Percentiles rank a stretch among this genome's conserved stretches.
phyloP scores from a whole-genome alignment of 2,888 invertebrate species.

The Protophormia terraenovae region DNA sequence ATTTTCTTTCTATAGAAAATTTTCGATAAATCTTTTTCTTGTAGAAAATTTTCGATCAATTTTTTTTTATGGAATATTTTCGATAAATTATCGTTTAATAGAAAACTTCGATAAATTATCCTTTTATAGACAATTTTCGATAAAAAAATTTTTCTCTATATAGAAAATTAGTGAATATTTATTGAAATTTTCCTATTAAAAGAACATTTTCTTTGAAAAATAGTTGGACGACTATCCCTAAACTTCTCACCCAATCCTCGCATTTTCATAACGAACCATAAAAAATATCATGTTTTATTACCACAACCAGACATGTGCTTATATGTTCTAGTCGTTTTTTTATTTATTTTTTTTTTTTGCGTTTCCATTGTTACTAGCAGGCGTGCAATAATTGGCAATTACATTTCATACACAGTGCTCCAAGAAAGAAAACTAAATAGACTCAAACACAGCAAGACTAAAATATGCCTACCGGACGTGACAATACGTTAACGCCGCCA shows the following conservation, averaged over 20 bases:
- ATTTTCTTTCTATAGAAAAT: too few relatives aligned
- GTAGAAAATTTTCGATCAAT: too few relatives aligned
- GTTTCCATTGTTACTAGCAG: slow-evolving; percentile 53
- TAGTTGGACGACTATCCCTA: too few relatives aligned
- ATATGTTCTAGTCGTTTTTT: background rate
- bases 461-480: slow-evolving; percentile 53
- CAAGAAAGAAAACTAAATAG: slow-evolving; percentile 6
- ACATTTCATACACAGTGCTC: slow-evolving; percentile 49
- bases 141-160: too few relatives aligned
- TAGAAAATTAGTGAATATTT: too few relatives aligned
- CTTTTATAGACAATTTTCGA: too few relatives aligned
- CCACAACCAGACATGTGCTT: slow-evolving; percentile 20
- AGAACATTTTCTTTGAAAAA: too few relatives aligned
- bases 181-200: too few relatives aligned
- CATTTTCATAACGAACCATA: background rate
- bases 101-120: too few relatives aligned
- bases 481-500: slow-evolving; percentile 58
- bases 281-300: slow-evolving; percentile 2
- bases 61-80: too few relatives aligned
- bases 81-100: too few relatives aligned
- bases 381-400: slow-evolving; percentile 74
- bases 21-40: too few relatives aligned
- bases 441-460: slow-evolving; percentile 47
- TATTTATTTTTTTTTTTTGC: background rate
- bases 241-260: background rate